Percentiles rank a stretch among this genome's conserved stretches.
Conservation (phyloP, 2,797 vertebrate genomes). For the Arctocebus calabarensis region DNA sequence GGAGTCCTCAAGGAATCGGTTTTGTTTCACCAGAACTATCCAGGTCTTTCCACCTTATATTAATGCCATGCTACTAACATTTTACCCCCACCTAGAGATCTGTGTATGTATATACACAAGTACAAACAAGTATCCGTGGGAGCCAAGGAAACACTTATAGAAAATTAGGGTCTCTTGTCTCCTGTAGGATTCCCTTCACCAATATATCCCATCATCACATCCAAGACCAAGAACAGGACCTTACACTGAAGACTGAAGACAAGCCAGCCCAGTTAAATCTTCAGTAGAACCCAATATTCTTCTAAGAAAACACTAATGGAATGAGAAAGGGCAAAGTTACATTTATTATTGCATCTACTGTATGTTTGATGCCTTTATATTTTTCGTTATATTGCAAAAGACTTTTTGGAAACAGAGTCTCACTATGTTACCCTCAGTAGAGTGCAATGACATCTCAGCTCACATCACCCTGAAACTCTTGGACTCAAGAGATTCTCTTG, state of each 20-base stretch:
- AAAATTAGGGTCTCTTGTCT: neutral
- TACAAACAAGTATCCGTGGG: neutral
- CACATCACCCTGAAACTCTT: no score
- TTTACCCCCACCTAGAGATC: neutral
- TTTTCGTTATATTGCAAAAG: neutral
- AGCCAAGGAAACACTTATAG: neutral
- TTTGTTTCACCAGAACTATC: neutral
- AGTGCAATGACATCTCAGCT: no score
- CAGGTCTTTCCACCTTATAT: neutral
- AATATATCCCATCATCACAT: neutral
- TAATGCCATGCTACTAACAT: neutral
- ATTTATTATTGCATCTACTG: neutral
- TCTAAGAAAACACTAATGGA: constrained; percentile 40
- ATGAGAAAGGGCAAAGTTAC: neutral
- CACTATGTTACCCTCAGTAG: no score
- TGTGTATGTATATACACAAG: neutral
- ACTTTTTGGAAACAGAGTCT: neutral
- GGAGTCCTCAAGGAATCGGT: neutral
- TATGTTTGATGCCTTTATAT: constrained; percentile 9
- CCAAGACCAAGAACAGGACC: neutral
- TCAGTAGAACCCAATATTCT: neutral
- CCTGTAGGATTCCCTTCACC: neutral
- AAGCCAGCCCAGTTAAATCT: neutral
- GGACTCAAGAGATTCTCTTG: no score
- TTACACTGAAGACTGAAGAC: constrained; percentile 7